Evolutionary conservation across 2,113 vertebrate genomes (phyloP), one percentile per base, ranked within the genome.

Genomic region (Acrocephalus arundinaceus): DNA sequence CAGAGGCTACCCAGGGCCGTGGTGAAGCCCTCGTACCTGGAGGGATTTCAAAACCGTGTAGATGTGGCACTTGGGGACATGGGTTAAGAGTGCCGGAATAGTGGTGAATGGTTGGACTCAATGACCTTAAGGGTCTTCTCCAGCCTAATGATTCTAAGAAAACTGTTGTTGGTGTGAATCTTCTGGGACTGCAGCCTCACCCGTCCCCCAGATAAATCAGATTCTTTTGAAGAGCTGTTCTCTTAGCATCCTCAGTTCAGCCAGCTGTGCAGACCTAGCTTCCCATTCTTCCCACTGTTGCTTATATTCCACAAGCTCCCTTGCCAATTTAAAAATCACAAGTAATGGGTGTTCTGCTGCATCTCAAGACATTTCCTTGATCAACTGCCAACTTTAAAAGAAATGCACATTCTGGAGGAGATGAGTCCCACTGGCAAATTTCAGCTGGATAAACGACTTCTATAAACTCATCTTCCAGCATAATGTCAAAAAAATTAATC

Each of bases 41-140:
- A 35, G 35, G 13, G 54, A 35, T 49, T 83, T 33, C 35, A 49
- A 28, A 63, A 27, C 27, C 0, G 0, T 14, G 43, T 17, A 30
- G 37, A 58, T 28, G 30, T 31, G 35, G 30, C 18, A 15, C 52
- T 3, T 54, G 28, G 45, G 37, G n/a, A 57, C 17, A 8, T 4
- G 16, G 4, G 35, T 30, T 59, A 33, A 31, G 63, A 54, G 11
- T 22, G 17, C 9, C 48, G 62, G 35, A 35, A 35, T 35, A 35
- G 6, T 18, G 8, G 35, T 35, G 45, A 33, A 24, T 1, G 0
- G 31, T 2, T 46, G 37, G 35, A 85, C 54, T 55, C 6, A 1
- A 10, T n/a, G 45, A 87, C 11, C 6, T 68, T 15, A 30, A 54
- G 15, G 6, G 30, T 27, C 33, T 88, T 81, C 82, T 55, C 48